Base-by-base conservation (phyloP, 2,888 invertebrate species). In the Myopa testacea region DNA sequence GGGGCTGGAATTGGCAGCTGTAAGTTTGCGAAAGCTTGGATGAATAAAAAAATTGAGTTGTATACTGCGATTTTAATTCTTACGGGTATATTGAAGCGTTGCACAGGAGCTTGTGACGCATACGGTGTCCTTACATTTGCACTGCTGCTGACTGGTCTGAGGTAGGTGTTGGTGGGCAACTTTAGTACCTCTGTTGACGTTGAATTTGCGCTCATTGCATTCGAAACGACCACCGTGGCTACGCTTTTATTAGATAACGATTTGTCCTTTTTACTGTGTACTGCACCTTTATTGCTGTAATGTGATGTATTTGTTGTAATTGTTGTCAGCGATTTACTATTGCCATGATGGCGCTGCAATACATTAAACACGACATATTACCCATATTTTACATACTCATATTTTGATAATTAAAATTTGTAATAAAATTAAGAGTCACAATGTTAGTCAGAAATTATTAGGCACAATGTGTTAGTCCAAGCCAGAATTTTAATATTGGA, bases 81-180 rank as follows among this genome's bases (percentile, higher is more conserved):
- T 81, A 88, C 88, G 50, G 87, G 87, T 80, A 86, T 84, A 80
- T 85, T 88, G 76, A 85, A 86, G 50, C 87, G 85, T 72, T 86
- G 88, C 38, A 87, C 79, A 7, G 87, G 81, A 52, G 85, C 79
- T 26, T 81, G 68, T 58, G 75, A 34, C 8, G 84, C 55, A 16
- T 84, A 84, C 14, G 81, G 50, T 26, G 82, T 75, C 7, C 80
- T 52, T 16, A 79, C 62, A 75, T 81, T 68, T 8, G 80, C 50
- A n/a, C 76, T 63, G 67, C 60, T 77, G 8, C 81, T 62, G 34
- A 88, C 84, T 0, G 87, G 84, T 14, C 88, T 83, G 40, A 88
- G 80, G 80, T 83, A 88, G n/a, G 89, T 88, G 77, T 84, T 87
- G 45, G 84, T 83, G 6, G 88, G 88, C 69, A 88, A 80, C 79